Percentiles rank a stretch among this genome's conserved stretches.
Evolutionary conservation across 2,888 invertebrate species (phyloP).

Genomic region (Brachypalpus laphriformis): DNA sequence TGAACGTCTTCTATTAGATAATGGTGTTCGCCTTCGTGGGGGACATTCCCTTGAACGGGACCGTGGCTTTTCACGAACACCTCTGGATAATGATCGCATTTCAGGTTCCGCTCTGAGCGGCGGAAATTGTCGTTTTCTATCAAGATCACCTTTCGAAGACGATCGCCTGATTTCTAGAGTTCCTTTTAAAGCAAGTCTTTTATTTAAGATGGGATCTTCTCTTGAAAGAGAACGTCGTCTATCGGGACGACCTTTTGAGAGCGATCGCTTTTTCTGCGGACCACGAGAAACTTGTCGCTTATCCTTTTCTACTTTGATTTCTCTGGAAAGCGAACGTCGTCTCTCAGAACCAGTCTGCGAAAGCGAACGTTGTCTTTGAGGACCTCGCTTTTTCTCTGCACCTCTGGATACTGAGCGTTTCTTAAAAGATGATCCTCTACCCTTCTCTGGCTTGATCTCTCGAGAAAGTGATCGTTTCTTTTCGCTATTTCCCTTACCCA

Average conservation of each 20-base stretch:
- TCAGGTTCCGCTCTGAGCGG: neutral
- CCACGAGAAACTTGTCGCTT: neutral
- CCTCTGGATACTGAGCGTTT: constrained; percentile 40
- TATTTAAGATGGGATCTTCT: neutral
- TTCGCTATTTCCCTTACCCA: constrained; percentile 44
- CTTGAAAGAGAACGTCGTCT: constrained; percentile 22
- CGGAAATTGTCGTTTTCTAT: constrained; percentile 4
- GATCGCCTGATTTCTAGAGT: constrained; percentile 16
- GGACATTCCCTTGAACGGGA: constrained; percentile 32
- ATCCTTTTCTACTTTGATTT: constrained; percentile 33
- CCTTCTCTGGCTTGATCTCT: constrained; percentile 29
- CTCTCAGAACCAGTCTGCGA: constrained; percentile 35
- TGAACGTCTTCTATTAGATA: constrained; percentile 32
- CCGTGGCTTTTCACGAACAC: neutral
- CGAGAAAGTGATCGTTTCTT: constrained; percentile 75
- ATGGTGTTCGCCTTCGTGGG: neutral
- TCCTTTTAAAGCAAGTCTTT: neutral
- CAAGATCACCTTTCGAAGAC: constrained; percentile 12
- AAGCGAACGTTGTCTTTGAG: constrained; percentile 23
- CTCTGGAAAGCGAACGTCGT: constrained; percentile 48
- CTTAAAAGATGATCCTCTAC: constrained; percentile 13
- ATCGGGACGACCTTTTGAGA: neutral
- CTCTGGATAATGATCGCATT: constrained; percentile 1
- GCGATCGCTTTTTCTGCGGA: constrained; percentile 7
- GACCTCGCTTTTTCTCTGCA: neutral